phyloP scores from a whole-genome alignment of 2,113 vertebrate genomes.

The Uria lomvia region DNA sequence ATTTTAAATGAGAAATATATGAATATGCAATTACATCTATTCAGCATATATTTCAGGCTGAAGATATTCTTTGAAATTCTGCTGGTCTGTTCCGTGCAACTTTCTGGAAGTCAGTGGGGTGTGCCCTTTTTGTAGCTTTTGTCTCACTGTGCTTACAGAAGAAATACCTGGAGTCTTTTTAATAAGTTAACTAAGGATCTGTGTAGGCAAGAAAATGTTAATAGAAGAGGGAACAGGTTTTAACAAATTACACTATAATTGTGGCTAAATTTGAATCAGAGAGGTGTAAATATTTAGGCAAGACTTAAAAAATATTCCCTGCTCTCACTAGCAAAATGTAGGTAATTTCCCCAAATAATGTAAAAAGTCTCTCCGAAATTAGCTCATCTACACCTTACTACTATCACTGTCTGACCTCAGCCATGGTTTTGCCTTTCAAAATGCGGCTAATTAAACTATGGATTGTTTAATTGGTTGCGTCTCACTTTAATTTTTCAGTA shows the following conservation, averaged over 20 bases:
- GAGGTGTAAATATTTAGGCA: constrained; percentile 41
- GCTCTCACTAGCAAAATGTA: background rate
- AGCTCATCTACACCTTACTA: background rate
- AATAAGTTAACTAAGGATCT: constrained; percentile 24
- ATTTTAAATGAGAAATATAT: background rate
- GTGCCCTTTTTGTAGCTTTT: background rate
- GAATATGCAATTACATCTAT: background rate
- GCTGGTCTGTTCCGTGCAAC: background rate
- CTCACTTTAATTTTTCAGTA: background rate
- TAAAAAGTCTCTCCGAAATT: background rate
- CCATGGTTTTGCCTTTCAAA: background rate
- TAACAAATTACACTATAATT: background rate
- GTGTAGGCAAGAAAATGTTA: constrained; percentile 25
- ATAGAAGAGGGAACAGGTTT: background rate
- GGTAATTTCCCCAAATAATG: background rate
- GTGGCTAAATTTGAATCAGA: constrained; percentile 5
- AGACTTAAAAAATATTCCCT: background rate
- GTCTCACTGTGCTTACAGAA: background rate
- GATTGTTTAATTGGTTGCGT: background rate
- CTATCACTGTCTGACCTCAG: background rate
- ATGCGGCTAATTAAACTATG: background rate
- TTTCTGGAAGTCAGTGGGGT: background rate
- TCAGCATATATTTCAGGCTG: background rate
- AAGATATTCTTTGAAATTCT: background rate
- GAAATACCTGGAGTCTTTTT: background rate